Percentiles rank a stretch among this genome's conserved stretches.
Evolutionary conservation across 2,888 invertebrate species (phyloP).

Genomic region (Ophonus ardosiacus): DNA sequence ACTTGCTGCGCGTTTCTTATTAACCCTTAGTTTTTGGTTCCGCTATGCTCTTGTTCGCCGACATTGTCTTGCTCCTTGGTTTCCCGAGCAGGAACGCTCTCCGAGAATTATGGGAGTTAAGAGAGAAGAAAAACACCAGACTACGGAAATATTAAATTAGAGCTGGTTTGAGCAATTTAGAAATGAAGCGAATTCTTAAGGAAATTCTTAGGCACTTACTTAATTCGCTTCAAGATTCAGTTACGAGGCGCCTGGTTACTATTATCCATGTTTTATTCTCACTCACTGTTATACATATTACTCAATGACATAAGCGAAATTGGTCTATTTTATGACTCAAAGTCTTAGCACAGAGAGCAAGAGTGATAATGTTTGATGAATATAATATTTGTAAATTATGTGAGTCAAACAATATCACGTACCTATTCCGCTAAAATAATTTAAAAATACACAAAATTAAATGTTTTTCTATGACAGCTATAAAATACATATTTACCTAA

Average conservation of each 20-base stretch:
- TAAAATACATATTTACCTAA: too few relatives aligned
- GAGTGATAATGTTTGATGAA: too few relatives aligned
- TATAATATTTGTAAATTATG: too few relatives aligned
- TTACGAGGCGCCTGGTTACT: background rate
- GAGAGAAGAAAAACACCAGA: conserved; percentile 27
- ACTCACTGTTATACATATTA: background rate
- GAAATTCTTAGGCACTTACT: conserved; percentile 29
- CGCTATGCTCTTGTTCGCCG: conserved; percentile 4
- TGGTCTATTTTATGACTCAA: background rate
- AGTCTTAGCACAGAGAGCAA: too few relatives aligned
- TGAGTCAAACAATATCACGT: too few relatives aligned
- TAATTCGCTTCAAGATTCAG: conserved; percentile 2
- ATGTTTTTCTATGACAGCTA: too few relatives aligned
- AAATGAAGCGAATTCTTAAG: conserved; percentile 41
- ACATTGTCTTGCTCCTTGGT: conserved; percentile 17
- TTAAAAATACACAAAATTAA: too few relatives aligned
- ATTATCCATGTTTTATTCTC: background rate
- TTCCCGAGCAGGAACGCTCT: conserved; percentile 5
- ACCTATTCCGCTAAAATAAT: too few relatives aligned
- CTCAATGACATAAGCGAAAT: background rate
- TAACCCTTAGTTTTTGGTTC: conserved; percentile 45
- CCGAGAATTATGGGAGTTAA: conserved; percentile 30
- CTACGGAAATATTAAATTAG: conserved; percentile 49
- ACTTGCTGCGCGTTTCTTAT: conserved; percentile 29
- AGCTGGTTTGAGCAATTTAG: conserved; percentile 33